Evolutionary conservation across 2,797 vertebrate genomes (phyloP).

Genomic region (Centroberyx gerrardi): DNA sequence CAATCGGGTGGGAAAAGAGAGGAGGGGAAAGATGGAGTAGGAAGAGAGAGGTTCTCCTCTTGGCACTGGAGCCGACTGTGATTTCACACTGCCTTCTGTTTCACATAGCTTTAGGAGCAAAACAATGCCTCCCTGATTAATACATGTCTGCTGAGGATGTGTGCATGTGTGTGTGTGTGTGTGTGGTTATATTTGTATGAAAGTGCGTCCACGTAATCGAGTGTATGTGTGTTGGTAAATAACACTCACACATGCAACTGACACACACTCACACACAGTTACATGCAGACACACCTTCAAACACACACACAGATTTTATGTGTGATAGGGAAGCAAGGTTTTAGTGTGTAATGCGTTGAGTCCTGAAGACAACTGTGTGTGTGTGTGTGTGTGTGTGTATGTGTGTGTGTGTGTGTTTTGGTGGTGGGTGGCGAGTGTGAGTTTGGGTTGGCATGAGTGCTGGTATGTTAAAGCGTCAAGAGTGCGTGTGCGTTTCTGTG

Average conservation of each 20-base stretch:
- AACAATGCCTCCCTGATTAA: conserved; percentile 61
- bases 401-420: conserved; percentile 11
- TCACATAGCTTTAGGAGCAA: conserved; percentile 63
- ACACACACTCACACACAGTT: neutral
- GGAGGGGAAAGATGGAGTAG: conserved; percentile 33
- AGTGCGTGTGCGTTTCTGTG: neutral
- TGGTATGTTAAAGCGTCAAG: conserved; percentile 51
- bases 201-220: neutral
- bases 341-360: conserved; percentile 49
- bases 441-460: conserved; percentile 58
- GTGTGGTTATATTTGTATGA: conserved; percentile 19
- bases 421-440: conserved; percentile 70
- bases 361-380: conserved; percentile 43
- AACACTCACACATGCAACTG: conserved; percentile 16
- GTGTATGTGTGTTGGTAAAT: conserved; percentile 5
- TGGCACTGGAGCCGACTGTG: conserved; percentile 48
- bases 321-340: conserved; percentile 50
- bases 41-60: conserved; percentile 54
- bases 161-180: neutral
- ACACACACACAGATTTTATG: conserved; percentile 34
- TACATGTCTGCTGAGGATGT: conserved; percentile 29
- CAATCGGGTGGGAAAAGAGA: conserved; percentile 51
- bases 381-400: conserved; percentile 26
- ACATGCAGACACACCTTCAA: conserved; percentile 28
- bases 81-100: conserved; percentile 66